A percentile compares a stretch with the other conserved stretches of the same genome.
phyloP scores from a whole-genome alignment of 2,113 vertebrate genomes.

The Rattus rattus region DNA sequence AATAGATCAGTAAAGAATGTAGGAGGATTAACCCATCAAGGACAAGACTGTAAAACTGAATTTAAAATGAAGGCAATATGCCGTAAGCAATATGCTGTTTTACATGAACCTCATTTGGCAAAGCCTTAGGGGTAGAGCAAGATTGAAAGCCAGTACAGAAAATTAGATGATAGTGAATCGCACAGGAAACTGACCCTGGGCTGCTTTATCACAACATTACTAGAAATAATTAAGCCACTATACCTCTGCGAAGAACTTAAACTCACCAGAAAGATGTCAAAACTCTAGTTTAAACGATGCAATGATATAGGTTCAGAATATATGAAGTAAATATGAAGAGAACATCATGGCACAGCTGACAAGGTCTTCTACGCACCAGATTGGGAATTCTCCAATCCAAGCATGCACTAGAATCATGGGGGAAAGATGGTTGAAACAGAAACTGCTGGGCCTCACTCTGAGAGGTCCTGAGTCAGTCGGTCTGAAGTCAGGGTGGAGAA shows the following conservation, averaged over 20 bases:
- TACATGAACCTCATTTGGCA: not conserved
- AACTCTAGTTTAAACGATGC: not conserved
- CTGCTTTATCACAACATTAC: not conserved
- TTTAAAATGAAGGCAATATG: not conserved
- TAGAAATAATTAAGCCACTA: not conserved
- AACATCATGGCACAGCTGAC: not conserved
- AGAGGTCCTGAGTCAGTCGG: not conserved
- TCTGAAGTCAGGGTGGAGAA: not conserved
- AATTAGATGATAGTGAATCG: not conserved
- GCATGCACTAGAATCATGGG: not conserved
- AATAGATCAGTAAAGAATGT: not conserved
- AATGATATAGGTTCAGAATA: conserved; percentile 22
- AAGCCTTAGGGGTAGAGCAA: not conserved
- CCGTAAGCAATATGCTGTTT: not conserved
- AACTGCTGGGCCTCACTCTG: no score
- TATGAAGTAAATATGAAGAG: not conserved
- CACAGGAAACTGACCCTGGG: not conserved
- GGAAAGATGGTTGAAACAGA: not conserved
- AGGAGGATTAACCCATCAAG: not conserved
- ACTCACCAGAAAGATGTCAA: not conserved
- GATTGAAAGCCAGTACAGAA: conserved; percentile 24
- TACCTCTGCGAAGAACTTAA: not conserved
- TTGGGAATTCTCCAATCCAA: not conserved
- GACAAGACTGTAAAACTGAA: not conserved
- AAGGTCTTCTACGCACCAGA: not conserved